Evolutionary conservation across 2,888 invertebrate genomes (phyloP).

Genomic region (Muschampia plurimacula): DNA sequence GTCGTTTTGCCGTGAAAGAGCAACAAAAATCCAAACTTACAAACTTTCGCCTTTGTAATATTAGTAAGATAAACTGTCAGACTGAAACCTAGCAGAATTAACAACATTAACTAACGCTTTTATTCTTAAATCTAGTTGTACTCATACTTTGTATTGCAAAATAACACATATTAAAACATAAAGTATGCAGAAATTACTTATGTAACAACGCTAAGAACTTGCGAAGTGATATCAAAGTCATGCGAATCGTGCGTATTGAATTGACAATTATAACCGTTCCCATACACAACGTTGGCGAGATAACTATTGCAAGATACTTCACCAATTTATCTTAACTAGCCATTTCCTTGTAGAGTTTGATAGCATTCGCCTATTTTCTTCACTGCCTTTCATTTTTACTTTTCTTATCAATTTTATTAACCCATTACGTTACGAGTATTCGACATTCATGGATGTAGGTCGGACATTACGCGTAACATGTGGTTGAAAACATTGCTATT

Average conservation of each 20-base stretch:
- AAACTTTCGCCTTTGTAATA: too few relatives aligned
- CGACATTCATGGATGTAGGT: constrained; percentile 42
- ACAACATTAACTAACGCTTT: background rate
- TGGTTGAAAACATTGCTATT: constrained; percentile 20
- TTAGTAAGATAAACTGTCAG: background rate
- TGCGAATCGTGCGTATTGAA: constrained; percentile 57
- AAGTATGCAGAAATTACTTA: constrained; percentile 51
- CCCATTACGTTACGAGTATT: constrained; percentile 46
- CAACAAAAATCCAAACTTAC: too few relatives aligned
- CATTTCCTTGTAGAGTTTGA: constrained; percentile 34
- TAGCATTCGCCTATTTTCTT: constrained; percentile 23
- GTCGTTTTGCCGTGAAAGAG: too few relatives aligned
- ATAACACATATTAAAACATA: constrained; percentile 30
- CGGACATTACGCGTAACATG: constrained; percentile 31
- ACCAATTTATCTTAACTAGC: constrained; percentile 47
- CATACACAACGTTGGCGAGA: constrained; percentile 43
- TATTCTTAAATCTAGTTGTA: background rate
- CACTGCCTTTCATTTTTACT: constrained; percentile 29
- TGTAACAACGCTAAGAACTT: constrained; percentile 49
- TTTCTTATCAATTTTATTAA: constrained; percentile 46
- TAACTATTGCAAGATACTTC: constrained; percentile 31
- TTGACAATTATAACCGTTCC: constrained; percentile 59
- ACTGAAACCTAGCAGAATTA: background rate
- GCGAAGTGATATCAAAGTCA: constrained; percentile 55
- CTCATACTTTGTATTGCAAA: background rate